Evolutionary conservation across 1,140 invertebrate species (phyloP).

Genomic region (Calliopsis andreniformis): DNA sequence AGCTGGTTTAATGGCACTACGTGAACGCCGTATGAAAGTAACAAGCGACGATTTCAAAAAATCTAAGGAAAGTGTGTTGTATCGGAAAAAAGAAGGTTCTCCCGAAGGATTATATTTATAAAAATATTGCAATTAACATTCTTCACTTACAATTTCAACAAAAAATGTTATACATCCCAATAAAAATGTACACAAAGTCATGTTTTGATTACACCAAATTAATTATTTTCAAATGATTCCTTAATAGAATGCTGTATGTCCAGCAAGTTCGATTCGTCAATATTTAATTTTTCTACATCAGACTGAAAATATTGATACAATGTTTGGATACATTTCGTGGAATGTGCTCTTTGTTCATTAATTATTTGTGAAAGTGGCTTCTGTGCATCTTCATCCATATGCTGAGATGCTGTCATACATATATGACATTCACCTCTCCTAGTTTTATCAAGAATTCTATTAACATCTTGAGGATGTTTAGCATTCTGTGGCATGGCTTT

Average conservation of each 20-base stretch:
- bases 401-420: conserved; percentile 59
- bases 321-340: conserved; percentile 52
- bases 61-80: conserved; percentile 99
- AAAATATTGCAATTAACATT: conserved; percentile 64
- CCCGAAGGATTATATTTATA: conserved; percentile 99
- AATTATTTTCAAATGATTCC: conserved; percentile 19
- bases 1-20: conserved; percentile 97
- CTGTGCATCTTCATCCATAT: conserved; percentile 20
- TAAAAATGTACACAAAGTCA: conserved; percentile 40
- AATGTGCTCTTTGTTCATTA: conserved; percentile 66
- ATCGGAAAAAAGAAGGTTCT: conserved; percentile 99
- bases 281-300: conserved; percentile 60
- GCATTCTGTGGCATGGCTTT: conserved; percentile 43
- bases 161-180: conserved; percentile 20
- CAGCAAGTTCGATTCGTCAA: conserved; percentile 13
- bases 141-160: conserved; percentile 45
- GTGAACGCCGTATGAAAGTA: conserved; percentile 99
- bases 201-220: conserved; percentile 1
- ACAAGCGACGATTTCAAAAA: conserved; percentile 99
- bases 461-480: conserved; percentile 67
- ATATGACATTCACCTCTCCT: conserved; percentile 73
- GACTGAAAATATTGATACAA: conserved; percentile 68
- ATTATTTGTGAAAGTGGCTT: conserved; percentile 60
- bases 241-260: conserved; percentile 11
- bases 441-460: conserved; percentile 66